Evolutionary conservation across 2,113 vertebrate genomes (phyloP), one percentile per base, ranked within the genome.

Genomic region (Scopus umbretta): DNA sequence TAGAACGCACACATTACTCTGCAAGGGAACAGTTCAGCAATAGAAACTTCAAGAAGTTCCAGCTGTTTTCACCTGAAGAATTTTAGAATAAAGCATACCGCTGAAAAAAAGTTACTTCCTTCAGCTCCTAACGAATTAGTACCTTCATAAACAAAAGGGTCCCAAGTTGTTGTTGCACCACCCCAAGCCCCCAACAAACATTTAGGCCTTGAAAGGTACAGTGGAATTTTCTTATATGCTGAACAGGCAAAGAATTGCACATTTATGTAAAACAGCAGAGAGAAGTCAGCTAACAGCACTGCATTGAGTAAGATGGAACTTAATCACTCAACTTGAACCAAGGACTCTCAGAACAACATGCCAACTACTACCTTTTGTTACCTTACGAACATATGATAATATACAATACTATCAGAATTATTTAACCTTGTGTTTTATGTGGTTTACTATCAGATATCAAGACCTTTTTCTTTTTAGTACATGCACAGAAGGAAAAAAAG

Each of bases 131-230:
- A 81, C 6, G 42, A 63, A 47, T 43, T 6, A 55, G 32, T 26
- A 52, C 14, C 20, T 47, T 62, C 16, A 13, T 12, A 40, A 88
- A 83, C 34, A 43, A 66, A 72, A 89, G 12, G 7, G 17, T 45
- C 50, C 6, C 15, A 63, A 56, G 34, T 2, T 26, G 8, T 5
- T n/a, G n/a, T n/a, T n/a, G 23, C 2, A 0, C 18, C 10, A 66
- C 17, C 34, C 10, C n/a, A 45, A 72, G 25, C 9, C 15, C 16
- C 6, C 14, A 80, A 52, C 9, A 80, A 87, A 56, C 87, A 8
- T 13, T 4, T 3, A 38, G 20, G 53, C 18, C 40, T n/a, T 61
- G 56, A 82, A 79, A 79, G 23, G 8, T 2, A 81, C 23, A 11
- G 30, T 67, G 16, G 16, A 43, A n/a, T 27, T 71, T 52, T 50